phyloP scores from a whole-genome alignment of 2,113 vertebrate species.

The Macquaria ambigua region DNA sequence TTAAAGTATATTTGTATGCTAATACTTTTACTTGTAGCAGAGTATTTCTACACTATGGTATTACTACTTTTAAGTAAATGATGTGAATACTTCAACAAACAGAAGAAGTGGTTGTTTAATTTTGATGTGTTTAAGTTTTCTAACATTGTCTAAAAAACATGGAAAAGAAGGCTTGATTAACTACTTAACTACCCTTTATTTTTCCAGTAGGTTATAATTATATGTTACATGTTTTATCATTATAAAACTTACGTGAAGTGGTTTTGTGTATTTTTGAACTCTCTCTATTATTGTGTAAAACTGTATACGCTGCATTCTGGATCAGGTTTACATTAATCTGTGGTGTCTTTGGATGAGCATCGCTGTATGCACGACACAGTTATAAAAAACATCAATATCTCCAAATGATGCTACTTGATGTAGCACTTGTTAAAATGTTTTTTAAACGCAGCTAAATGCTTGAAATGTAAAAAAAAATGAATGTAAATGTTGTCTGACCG shows the following conservation, averaged over 20 bases:
- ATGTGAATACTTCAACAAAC: too few species aligned
- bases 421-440: neutral
- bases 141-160: too few species aligned
- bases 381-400: neutral
- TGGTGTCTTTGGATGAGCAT: too few species aligned
- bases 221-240: neutral
- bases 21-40: too few species aligned
- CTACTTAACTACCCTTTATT: too few species aligned
- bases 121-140: too few species aligned
- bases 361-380: too few species aligned
- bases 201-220: neutral
- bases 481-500: constrained; percentile 33
- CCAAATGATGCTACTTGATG: neutral
- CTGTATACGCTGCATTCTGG: neutral
- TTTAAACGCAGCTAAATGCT: neutral
- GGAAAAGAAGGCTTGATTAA: too few species aligned
- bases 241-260: neutral
- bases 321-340: neutral
- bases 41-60: too few species aligned
- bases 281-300: neutral
- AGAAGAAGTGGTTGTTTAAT: too few species aligned
- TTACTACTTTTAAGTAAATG: too few species aligned
- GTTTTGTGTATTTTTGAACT: neutral
- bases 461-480: neutral
- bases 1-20: too few species aligned